These are phyloP conservation scores for Cheirogaleus medius DNA, from an alignment of 2,113 vertebrate genomes.

Conservation along the genomic window DNA sequence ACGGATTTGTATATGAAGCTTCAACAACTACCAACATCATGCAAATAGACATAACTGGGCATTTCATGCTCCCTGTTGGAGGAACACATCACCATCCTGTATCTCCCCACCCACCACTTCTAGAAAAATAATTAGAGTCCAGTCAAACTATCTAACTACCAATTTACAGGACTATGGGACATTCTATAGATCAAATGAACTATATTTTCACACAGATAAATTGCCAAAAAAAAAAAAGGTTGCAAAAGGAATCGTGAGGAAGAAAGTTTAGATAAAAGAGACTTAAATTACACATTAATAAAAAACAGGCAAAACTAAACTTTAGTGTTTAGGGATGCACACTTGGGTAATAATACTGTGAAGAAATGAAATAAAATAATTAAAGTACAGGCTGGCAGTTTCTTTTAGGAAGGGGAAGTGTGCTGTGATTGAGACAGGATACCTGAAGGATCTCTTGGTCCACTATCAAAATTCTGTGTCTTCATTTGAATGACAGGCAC, in stretches of 20 bases:
- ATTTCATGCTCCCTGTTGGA: rapidly evolving
- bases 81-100: not conserved
- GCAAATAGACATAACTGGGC: not conserved
- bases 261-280: not conserved
- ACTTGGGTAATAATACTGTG: not conserved
- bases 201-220: not conserved
- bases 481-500: not conserved
- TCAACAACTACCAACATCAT: not conserved
- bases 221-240: not conserved
- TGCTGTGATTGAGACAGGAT: not conserved
- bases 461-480: not conserved
- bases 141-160: not conserved
- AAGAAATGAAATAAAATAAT: not conserved
- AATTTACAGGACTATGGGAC: not conserved
- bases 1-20: not conserved
- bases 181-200: not conserved
- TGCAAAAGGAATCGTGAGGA: not conserved
- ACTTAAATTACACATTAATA: not conserved
- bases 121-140: not conserved
- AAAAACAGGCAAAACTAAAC: not conserved
- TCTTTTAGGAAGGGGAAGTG: not conserved
- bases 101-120: not conserved
- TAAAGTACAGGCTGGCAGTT: not conserved
- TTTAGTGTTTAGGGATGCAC: not conserved
- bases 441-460: not conserved